phyloP scores from a whole-genome alignment of 2,888 invertebrate species.

The Drosophila testacea region DNA sequence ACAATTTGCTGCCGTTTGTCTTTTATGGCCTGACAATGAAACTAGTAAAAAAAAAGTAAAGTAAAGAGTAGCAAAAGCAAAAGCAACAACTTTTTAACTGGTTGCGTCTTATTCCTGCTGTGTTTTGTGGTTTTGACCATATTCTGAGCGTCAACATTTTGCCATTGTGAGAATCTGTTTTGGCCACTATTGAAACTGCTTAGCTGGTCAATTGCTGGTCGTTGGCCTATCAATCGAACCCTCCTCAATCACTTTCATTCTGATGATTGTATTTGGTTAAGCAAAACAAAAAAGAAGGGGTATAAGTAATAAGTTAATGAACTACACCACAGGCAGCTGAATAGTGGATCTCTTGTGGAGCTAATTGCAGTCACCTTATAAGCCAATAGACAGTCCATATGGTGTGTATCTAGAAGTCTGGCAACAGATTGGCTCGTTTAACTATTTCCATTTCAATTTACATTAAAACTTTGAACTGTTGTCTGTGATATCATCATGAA shows the following conservation, averaged over 20 bases:
- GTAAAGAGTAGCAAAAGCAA: slow-evolving; percentile 20
- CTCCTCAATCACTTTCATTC: slow-evolving; percentile 53
- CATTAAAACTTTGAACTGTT: slow-evolving; percentile 18
- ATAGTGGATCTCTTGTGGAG: slow-evolving; percentile 30
- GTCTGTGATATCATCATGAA: slow-evolving; percentile 30
- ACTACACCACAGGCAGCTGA: slow-evolving; percentile 30
- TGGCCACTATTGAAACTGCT: slow-evolving; percentile 43
- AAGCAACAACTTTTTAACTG: slow-evolving; percentile 20
- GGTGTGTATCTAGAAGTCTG: not conserved
- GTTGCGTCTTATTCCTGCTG: slow-evolving; percentile 32
- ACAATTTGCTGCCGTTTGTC: slow-evolving; percentile 60
- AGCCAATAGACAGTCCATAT: not conserved
- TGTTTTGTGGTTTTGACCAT: slow-evolving; percentile 60
- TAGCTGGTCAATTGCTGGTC: slow-evolving; percentile 42
- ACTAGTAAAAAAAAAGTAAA: slow-evolving; percentile 37
- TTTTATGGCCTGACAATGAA: slow-evolving; percentile 72
- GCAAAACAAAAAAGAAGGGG: not conserved
- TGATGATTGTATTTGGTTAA: slow-evolving; percentile 22
- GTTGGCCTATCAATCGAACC: slow-evolving; percentile 40
- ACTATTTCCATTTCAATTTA: slow-evolving; percentile 27
- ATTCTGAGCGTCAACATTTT: slow-evolving; percentile 41
- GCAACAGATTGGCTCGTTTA: not conserved
- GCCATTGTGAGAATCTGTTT: slow-evolving; percentile 47
- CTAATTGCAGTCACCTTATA: slow-evolving; percentile 9
- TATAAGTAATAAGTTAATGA: slow-evolving; percentile 33